phyloP scores from a whole-genome alignment of 2,888 invertebrate species.

The Stramonita haemastoma region DNA sequence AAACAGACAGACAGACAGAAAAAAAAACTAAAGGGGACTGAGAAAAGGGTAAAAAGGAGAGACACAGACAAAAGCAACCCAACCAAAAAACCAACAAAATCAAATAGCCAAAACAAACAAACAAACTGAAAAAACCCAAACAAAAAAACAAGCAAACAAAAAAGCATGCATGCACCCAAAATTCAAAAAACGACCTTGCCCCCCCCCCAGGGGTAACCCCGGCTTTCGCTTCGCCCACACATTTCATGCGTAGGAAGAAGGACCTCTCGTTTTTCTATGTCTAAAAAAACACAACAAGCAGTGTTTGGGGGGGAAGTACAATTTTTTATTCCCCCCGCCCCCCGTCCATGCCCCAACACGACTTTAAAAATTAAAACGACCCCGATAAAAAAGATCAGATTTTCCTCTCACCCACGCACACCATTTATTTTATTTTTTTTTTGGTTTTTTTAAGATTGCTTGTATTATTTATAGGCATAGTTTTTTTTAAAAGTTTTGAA shows the following conservation, averaged over 20 bases:
- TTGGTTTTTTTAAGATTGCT: too few relatives aligned
- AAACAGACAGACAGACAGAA: neutral
- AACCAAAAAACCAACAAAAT: neutral
- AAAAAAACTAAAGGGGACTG: neutral
- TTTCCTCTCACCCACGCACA: too few relatives aligned
- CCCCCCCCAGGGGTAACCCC: slow-evolving; percentile 96
- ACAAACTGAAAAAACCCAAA: slow-evolving; percentile 1
- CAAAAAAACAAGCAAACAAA: neutral
- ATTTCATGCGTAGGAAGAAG: slow-evolving; percentile 98
- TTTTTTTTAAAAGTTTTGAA: too few relatives aligned
- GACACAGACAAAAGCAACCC: neutral
- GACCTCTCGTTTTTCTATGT: slow-evolving; percentile 91
- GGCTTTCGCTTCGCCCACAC: slow-evolving; percentile 97
- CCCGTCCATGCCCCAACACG: too few relatives aligned
- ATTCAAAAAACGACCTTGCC: slow-evolving; percentile 84
- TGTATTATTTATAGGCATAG: too few relatives aligned
- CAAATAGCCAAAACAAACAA: neutral
- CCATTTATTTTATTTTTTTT: too few relatives aligned
- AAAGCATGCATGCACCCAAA: neutral
- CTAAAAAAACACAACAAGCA: slow-evolving; percentile 69
- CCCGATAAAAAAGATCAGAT: too few relatives aligned
- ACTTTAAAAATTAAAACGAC: too few relatives aligned
- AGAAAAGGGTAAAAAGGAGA: neutral
- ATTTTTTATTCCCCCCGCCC: too few relatives aligned
- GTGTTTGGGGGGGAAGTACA: neutral